These are phyloP conservation scores for Cremastobaeus sp. DNA, from an alignment of 2,888 invertebrate species.

Conservation along the genomic window DNA sequence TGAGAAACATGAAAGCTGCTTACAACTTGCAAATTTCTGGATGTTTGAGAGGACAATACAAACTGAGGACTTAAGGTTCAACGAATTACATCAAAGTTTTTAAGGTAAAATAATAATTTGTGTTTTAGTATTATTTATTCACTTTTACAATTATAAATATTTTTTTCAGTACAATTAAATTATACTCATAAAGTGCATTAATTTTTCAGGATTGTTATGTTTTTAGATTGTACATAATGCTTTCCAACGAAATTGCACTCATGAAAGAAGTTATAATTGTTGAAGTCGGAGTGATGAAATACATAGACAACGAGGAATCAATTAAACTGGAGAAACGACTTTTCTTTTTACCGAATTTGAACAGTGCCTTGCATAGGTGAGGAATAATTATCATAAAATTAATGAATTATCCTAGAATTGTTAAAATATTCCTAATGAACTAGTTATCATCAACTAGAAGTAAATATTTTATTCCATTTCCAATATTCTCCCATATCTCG, in stretches of 20 bases:
- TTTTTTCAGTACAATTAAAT: too few species aligned
- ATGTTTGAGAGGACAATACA: conserved; percentile 81
- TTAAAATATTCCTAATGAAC: too few species aligned
- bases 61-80: conserved; percentile 80
- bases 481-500: too few species aligned
- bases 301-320: conserved; percentile 86
- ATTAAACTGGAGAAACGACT: conserved; percentile 83
- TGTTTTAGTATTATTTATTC: too few species aligned
- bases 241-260: conserved; percentile 89
- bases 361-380: conserved; percentile 89
- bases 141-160: too few species aligned
- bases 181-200: background rate
- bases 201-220: conserved; percentile 80
- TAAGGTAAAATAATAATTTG: too few species aligned
- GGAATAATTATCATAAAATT: too few species aligned
- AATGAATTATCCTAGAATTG: too few species aligned
- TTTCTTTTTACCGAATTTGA: conserved; percentile 86
- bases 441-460: too few species aligned
- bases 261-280: conserved; percentile 84
- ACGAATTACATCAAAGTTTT: conserved; percentile 80
- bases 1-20: conserved; percentile 90
- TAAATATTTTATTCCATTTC: too few species aligned
- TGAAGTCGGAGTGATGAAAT: conserved; percentile 83
- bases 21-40: conserved; percentile 90
- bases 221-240: conserved; percentile 88